phyloP scores from a whole-genome alignment of 2,888 invertebrate genomes.

The Miltochrista miniata region DNA sequence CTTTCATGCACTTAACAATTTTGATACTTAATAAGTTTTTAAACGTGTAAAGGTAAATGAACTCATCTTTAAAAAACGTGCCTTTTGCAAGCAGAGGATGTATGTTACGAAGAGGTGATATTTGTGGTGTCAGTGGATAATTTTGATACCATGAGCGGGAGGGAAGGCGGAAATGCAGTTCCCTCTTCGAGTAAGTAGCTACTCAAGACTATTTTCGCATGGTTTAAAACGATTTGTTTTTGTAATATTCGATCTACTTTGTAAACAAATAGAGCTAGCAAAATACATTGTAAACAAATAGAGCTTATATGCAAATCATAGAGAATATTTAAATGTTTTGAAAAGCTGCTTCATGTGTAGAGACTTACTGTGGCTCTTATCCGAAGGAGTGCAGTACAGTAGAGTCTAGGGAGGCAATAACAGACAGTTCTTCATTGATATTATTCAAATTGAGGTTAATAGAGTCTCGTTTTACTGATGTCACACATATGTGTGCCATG shows the following conservation, averaged over 20 bases:
- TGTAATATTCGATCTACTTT: constrained; percentile 1
- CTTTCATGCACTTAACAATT: constrained; percentile 65
- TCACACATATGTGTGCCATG: constrained; percentile 80
- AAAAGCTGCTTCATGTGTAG: constrained; percentile 53
- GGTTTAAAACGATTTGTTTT: constrained; percentile 18
- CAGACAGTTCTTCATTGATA: constrained; percentile 75
- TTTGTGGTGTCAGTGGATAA: constrained; percentile 69
- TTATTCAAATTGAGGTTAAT: constrained; percentile 81
- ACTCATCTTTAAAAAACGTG: constrained; percentile 56
- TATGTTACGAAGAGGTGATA: constrained; percentile 75
- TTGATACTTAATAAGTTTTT: constrained; percentile 64
- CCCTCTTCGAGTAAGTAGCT: constrained; percentile 79
- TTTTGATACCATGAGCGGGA: constrained; percentile 79
- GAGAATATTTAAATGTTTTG: constrained; percentile 24
- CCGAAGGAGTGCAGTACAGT: constrained; percentile 64
- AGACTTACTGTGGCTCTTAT: constrained; percentile 64
- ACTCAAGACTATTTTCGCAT: constrained; percentile 44
- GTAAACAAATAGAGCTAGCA: no score
- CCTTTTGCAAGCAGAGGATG: constrained; percentile 68
- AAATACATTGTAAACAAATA: neutral
- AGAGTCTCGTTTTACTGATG: constrained; percentile 73
- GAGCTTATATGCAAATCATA: constrained; percentile 5
- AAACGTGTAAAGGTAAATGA: constrained; percentile 58
- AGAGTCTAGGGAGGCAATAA: constrained; percentile 63
- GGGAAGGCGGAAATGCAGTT: constrained; percentile 82